These are phyloP conservation scores for Melopsittacus undulatus DNA, from an alignment of 2,797 vertebrate genomes.

Conservation along the genomic window DNA sequence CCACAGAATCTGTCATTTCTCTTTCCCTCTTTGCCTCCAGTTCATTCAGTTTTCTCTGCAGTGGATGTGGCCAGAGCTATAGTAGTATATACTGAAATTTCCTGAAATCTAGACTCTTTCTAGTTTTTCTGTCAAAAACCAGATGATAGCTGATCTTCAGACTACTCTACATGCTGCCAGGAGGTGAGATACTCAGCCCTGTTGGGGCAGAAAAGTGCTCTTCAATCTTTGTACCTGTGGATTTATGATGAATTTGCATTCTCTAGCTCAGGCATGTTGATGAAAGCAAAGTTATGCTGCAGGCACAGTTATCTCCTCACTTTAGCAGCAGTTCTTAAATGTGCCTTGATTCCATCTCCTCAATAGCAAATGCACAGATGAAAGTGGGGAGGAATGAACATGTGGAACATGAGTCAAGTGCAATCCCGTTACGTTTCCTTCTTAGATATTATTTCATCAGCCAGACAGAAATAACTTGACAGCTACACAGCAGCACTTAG, in stretches of 20 bases:
- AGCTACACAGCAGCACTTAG: neutral
- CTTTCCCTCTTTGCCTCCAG: neutral
- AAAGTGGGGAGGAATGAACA: neutral
- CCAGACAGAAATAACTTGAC: neutral
- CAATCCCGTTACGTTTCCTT: neutral
- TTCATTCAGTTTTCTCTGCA: neutral
- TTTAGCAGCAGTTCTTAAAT: neutral
- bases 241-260: neutral
- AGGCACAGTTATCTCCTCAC: neutral
- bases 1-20: neutral
- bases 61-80: neutral
- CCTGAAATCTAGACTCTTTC: neutral
- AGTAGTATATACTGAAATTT: neutral
- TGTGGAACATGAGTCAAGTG: neutral
- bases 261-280: neutral
- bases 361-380: neutral
- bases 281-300: neutral
- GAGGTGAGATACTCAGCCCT: neutral
- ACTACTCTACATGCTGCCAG: neutral
- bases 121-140: neutral
- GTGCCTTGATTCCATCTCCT: neutral
- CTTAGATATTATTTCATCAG: slow-evolving; percentile 27
- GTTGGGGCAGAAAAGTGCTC: neutral
- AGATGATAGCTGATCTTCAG: neutral
- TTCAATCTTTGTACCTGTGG: neutral